Conservation (phyloP, 2,888 invertebrate genomes). For the Lasioglossum lativentre region DNA sequence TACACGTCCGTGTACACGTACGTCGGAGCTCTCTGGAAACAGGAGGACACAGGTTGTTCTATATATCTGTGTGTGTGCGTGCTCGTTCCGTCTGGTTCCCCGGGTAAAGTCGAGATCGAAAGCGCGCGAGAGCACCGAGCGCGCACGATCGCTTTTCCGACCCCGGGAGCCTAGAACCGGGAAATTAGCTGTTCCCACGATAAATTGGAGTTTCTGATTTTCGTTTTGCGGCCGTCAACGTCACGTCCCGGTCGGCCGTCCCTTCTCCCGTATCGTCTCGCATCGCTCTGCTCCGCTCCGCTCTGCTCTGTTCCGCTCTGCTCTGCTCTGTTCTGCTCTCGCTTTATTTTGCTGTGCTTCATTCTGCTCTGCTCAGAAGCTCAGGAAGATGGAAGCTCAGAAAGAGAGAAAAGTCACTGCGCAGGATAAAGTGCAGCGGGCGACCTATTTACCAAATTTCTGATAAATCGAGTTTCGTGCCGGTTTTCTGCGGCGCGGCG, state of each 20-base stretch:
- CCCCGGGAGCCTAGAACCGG: conserved; percentile 50
- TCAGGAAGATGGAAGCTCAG: too few species aligned
- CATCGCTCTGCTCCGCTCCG: not conserved
- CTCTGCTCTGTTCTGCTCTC: too few species aligned
- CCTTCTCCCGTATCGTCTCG: conserved; percentile 26
- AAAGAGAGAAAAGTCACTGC: too few species aligned
- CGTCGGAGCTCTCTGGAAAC: conserved; percentile 28
- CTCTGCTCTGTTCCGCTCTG: not conserved
- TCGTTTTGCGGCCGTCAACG: conserved; percentile 76
- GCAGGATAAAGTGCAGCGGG: too few species aligned
- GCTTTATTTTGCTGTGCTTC: too few species aligned
- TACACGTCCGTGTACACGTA: conserved; percentile 22
- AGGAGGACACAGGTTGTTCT: conserved; percentile 27
- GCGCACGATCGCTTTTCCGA: conserved; percentile 9
- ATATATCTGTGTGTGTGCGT: not conserved
- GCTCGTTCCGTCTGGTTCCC: not conserved
- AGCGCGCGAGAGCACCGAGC: not conserved
- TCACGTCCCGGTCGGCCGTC: conserved; percentile 71
- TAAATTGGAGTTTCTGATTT: conserved; percentile 77
- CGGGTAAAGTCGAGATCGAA: conserved; percentile 4
- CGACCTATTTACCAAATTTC: too few species aligned
- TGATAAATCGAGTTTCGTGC: too few species aligned
- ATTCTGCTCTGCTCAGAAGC: too few species aligned
- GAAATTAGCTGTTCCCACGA: conserved; percentile 74
- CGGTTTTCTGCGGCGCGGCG: too few species aligned